A percentile compares a stretch with the other conserved stretches of the same genome.
phyloP scores from a whole-genome alignment of 2,797 vertebrate species.

The Tokudaia tokunoshimensis region DNA sequence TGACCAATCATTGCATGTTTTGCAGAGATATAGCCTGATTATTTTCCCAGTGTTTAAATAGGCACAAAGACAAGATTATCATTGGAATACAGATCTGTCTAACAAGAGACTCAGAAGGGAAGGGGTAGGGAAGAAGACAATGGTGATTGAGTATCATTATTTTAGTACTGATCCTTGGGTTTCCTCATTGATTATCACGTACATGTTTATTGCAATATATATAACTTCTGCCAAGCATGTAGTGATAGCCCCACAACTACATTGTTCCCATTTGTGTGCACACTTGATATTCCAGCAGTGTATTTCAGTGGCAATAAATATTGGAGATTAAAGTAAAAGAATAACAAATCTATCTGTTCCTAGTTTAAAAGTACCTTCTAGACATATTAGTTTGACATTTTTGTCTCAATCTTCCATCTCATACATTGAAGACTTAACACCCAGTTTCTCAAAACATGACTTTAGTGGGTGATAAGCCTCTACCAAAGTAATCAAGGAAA shows the following conservation, averaged over 20 bases:
- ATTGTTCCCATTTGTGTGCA: not conserved
- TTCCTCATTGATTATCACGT: not conserved
- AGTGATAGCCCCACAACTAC: not conserved
- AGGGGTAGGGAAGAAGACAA: not conserved
- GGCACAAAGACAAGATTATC: not conserved
- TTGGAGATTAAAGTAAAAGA: not conserved
- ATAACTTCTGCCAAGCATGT: not conserved
- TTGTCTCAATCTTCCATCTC: not conserved
- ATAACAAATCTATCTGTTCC: not conserved
- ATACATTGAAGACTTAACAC: not conserved
- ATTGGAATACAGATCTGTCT: not conserved
- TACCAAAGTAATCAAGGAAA: not conserved
- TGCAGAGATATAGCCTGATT: not conserved
- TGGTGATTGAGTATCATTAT: not conserved
- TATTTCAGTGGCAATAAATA: not conserved
- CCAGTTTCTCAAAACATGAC: not conserved
- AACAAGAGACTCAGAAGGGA: not conserved
- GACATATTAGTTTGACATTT: not conserved
- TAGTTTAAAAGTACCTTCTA: not conserved
- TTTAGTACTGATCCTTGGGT: not conserved
- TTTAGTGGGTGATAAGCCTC: not conserved
- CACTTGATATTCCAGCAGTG: not conserved
- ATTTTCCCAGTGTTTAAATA: not conserved
- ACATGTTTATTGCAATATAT: not conserved
- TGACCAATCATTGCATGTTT: not conserved